Evolutionary conservation across 1,140 invertebrate genomes (phyloP), one percentile per base, ranked within the genome.

Genomic region (Chymomyza costata): DNA sequence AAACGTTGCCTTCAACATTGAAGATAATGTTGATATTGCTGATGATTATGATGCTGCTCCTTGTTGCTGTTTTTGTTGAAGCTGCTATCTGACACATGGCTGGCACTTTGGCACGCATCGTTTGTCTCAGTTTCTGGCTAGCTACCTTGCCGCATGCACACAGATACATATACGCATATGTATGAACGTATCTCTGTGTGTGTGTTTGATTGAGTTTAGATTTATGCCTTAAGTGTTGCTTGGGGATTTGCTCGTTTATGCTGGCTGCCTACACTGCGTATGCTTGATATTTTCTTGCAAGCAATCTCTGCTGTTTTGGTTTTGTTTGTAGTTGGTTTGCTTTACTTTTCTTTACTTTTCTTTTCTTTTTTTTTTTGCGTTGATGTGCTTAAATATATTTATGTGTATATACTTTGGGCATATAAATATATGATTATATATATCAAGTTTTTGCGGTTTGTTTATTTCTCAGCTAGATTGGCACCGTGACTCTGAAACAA

Each of bases 151-250:
- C 61, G 59, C 39, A 45, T n/a, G n/a, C n/a, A n/a, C n/a, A n/a
- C n/a, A n/a, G n/a, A n/a, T n/a, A n/a, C n/a, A n/a, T n/a, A n/a
- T n/a, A n/a, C n/a, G n/a, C n/a, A n/a, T n/a, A n/a, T n/a, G n/a
- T n/a, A n/a, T n/a, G n/a, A n/a, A n/a, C n/a, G n/a, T n/a, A n/a
- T n/a, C n/a, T n/a, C n/a, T n/a, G n/a, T n/a, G n/a, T n/a, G n/a
- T n/a, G n/a, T n/a, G n/a, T n/a, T 28, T 78, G 70, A 76, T 76
- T 69, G 71, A 70, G 65, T 70, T 76, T 53, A 69, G 70, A 76
- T 76, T 76, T 76, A 76, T 76, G 70, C 65, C 50, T 76, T 78
- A 76, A 78, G 70, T 76, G 70, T 60, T 52, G 71, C 70, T 58
- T 37, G 52, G 71, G 65, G 71, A 70, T 76, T 74, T 74, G 64